Base-by-base conservation (phyloP, 2,888 invertebrate species). In the Mythimna pallens region DNA sequence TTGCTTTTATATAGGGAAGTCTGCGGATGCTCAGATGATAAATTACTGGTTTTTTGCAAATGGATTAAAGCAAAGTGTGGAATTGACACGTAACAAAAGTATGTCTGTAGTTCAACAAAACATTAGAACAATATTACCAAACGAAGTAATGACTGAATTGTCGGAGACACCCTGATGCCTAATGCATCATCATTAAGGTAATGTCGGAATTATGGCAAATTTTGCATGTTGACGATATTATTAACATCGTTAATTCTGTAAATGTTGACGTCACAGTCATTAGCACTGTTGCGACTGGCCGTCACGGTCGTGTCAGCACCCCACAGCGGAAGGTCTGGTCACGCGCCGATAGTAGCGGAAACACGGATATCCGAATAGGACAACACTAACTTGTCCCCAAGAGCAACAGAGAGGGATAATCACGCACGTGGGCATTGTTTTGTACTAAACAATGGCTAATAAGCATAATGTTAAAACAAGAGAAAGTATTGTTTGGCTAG, bases 241-340 rank as follows among this genome's bases (percentile, higher is more conserved):
- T 57, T 43, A 63, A 65, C 61, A 70, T 76, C 7, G 57, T 78
- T 76, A 64, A 69, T 61, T 71, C 72, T 63, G 70, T 76, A 50
- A 69, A 55, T 66, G 58, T 72, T 89, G 89, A 90, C 91, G 92
- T 92, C 90, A 91, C 82, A 68, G 67, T 78, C 88, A 90, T 88
- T 86, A 88, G 86, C 86, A 85, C 86, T 85, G 75, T 83, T 80
- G 81, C 75, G 71, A 71, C 78, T 62, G 79, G 80, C 73, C 90
- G 92, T 91, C 91, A 93, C 91, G 93, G 90, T 87, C 88, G 86
- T 90, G 90, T 89, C 90, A 88, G 89, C 91, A 86, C 86, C 91
- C 92, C 92, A 89, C 86, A 87, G 90, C 94, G 95, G 96, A 95
- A 93, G 92, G 90, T 83, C 81, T 89, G 92, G 96, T 95, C 96